A percentile compares a stretch with the other conserved stretches of the same genome.
Conservation (phyloP, 1,140 invertebrate genomes). For the Lepidurus couesii region DNA sequence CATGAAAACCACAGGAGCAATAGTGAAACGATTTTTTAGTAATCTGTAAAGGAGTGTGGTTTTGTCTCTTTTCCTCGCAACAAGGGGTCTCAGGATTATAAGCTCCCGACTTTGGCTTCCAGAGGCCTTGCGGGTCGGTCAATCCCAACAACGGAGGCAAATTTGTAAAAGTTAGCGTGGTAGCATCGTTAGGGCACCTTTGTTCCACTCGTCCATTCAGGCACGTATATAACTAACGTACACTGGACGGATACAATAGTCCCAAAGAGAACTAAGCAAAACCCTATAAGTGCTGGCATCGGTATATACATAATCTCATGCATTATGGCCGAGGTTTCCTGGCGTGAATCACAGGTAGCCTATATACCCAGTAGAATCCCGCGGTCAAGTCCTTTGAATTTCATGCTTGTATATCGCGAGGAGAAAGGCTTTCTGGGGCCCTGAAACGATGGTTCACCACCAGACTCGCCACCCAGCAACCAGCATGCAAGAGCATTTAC, state of each 20-base stretch:
- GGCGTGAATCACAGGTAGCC: constrained; percentile 17
- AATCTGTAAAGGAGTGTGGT: not conserved
- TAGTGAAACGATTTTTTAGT: not conserved
- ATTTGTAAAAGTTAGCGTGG: not conserved
- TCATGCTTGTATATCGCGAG: not conserved
- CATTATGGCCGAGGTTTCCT: not conserved
- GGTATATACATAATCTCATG: constrained; percentile 4
- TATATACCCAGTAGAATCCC: not conserved
- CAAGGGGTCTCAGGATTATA: not conserved
- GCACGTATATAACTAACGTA: not conserved
- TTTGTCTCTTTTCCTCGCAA: not conserved
- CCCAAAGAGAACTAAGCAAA: not conserved
- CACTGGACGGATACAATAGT: not conserved
- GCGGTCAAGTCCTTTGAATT: not conserved
- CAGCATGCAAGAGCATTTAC: too few species aligned
- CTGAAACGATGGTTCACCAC: not conserved
- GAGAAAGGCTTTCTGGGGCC: not conserved
- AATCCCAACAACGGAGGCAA: constrained; percentile 10
- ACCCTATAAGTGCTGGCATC: not conserved
- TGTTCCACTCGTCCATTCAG: not conserved
- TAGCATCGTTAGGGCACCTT: not conserved
- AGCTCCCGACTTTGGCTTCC: not conserved
- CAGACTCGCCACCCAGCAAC: too few species aligned
- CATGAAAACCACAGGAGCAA: not conserved
- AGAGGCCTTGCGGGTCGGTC: not conserved